Base-by-base conservation (phyloP, 2,888 invertebrate species). In the Orchestes rusci region DNA sequence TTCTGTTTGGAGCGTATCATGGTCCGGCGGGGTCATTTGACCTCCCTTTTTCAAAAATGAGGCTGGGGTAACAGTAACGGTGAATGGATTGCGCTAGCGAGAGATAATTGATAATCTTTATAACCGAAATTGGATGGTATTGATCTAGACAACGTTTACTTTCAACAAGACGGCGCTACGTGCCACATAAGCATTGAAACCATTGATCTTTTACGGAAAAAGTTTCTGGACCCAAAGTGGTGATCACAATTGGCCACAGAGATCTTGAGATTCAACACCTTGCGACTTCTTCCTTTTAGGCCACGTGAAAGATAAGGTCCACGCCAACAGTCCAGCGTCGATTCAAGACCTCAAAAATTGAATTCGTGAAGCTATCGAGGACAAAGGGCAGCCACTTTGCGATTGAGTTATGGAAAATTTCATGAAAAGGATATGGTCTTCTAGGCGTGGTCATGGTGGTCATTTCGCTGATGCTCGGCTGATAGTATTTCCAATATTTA, bases 341-440 rank as follows among this genome's bases (percentile, higher is more conserved):
- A 10, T 23, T 23, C 23, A 23, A 23, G 23, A 23, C 7, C n/a
- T n/a, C n/a, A n/a, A n/a, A n/a, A n/a, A n/a, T n/a, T n/a, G n/a
- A n/a, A n/a, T n/a, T n/a, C n/a, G n/a, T n/a, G n/a, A n/a, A n/a
- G n/a, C n/a, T n/a, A n/a, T n/a, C n/a, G n/a, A n/a, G 18, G 2
- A 23, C 16, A 12, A 17, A 28, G 38, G 29, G 29, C 29, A 23
- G 5, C 17, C n/a, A 18, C 30, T 27, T 27, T 30, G 39, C 39
- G 23, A 23, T 23, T 23, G 5, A 10, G 10, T 23, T 23, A 23
- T 23, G 23, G 23, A 23, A 23, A 23, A 23, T 23, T 7, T 23
- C 23, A 23, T 23, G 23, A 23, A 23, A 23, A 23, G 23, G 23
- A 23, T 23, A 23, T 23, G 23, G 23, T 23, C 7, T n/a, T n/a